Percentiles rank a stretch among this genome's conserved stretches.
phyloP scores from a whole-genome alignment of 2,113 vertebrate species.

The Sylvilagus bachmani region DNA sequence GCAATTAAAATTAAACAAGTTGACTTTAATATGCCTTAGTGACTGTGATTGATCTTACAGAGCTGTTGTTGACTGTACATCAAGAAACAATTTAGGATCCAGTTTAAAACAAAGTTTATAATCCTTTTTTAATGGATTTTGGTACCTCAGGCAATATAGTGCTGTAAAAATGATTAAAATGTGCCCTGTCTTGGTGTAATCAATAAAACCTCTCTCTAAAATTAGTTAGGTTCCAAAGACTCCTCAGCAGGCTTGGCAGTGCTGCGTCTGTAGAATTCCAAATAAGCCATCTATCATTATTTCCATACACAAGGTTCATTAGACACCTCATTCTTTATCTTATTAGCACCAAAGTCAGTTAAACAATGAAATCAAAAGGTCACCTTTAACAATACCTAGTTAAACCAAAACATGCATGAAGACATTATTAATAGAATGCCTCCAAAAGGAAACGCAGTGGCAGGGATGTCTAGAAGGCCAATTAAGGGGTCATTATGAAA shows the following conservation, averaged over 20 bases:
- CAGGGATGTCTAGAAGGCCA: constrained; percentile 28
- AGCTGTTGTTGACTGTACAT: constrained; percentile 86
- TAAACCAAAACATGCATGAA: constrained; percentile 79
- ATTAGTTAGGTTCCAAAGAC: constrained; percentile 84
- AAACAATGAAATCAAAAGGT: constrained; percentile 87
- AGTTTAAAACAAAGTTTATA: constrained; percentile 89
- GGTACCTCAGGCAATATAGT: constrained; percentile 85
- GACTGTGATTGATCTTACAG: constrained; percentile 86
- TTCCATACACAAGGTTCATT: constrained; percentile 86
- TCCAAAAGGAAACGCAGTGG: constrained; percentile 61
- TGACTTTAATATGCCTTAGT: constrained; percentile 87
- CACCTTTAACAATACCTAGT: constrained; percentile 86
- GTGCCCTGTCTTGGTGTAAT: constrained; percentile 86
- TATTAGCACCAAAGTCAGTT: constrained; percentile 86
- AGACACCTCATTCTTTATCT: constrained; percentile 87
- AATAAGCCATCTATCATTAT: constrained; percentile 88
- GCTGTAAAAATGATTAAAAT: constrained; percentile 89
- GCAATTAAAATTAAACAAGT: constrained; percentile 87
- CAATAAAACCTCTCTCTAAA: constrained; percentile 88
- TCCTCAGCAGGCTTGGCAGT: constrained; percentile 78
- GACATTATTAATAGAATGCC: constrained; percentile 53
- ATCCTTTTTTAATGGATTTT: constrained; percentile 89
- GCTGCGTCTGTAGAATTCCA: constrained; percentile 86
- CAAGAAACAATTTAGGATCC: constrained; percentile 87
- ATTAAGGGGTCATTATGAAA: not conserved